Base-by-base conservation (phyloP, 2,113 vertebrate genomes). In the Lutjanus erythropterus region DNA sequence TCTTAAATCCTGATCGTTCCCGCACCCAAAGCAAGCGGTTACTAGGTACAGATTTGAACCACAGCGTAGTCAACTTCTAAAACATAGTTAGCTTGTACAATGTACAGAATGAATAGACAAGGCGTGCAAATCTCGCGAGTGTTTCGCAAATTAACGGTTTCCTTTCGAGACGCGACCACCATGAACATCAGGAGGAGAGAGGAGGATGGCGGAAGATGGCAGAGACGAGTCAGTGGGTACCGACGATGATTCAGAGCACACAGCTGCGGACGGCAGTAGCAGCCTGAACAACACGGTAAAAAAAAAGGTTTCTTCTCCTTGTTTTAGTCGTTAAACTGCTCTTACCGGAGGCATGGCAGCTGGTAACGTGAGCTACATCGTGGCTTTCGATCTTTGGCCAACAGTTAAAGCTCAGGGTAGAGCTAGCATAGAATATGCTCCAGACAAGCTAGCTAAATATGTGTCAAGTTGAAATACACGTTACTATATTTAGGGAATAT, bases 161-260 rank as follows among this genome's bases (percentile, higher is more conserved):
- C n/a, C n/a, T n/a, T n/a, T n/a, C n/a, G n/a, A n/a, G n/a, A n/a
- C n/a, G n/a, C n/a, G n/a, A n/a, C n/a, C n/a, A n/a, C 0, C 27
- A 47, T 11, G 65, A 61, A 25, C 75, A 82, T 49, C 70, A 46
- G 55, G n/a, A n/a, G n/a, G n/a, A 73, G 76, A 16, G 61, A 78
- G 37, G 31, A 89, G 84, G 82, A 95, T 94, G 94, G 92, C 92
- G 89, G 93, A 95, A 70, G 89, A 91, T 55, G 87, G 72, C 29
- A 89, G 75, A 49, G 88, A 91, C 6, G 91, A 93, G 44, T 78
- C 81, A 21, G 82, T 83, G 62, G 85, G 69, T 31, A 83, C 90
- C 31, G 89, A 90, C 76, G 88, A 89, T 14, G 89, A 92, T 16
- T 88, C 84, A 2, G 88, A 93, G 1, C 21, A 52, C 31, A 87